A percentile compares a stretch with the other conserved stretches of the same genome.
Conservation (phyloP, 2,797 vertebrate species). For the Rhinophrynus dorsalis region DNA sequence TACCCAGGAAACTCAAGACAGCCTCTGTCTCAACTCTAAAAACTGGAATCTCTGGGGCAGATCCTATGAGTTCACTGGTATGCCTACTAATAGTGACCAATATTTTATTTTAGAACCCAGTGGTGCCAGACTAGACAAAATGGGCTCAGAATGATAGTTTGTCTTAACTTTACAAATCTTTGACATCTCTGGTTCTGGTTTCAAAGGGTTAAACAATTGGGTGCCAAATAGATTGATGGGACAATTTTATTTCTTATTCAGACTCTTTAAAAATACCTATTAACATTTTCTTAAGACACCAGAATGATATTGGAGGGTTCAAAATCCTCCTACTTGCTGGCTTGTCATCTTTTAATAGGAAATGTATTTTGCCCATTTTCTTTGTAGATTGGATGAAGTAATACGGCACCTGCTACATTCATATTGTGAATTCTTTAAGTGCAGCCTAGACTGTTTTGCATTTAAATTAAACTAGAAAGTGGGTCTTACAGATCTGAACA, state of each 20-base stretch:
- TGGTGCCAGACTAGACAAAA: too few species aligned
- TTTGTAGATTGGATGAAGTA: slow-evolving; percentile 24
- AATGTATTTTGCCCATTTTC: slow-evolving; percentile 23
- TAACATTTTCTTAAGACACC: slow-evolving; percentile 1
- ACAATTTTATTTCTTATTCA: slow-evolving; percentile 7
- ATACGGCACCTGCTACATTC: slow-evolving; percentile 22
- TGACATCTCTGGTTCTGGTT: too few species aligned
- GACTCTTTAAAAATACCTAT: neutral
- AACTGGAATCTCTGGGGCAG: too few species aligned
- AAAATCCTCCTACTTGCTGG: neutral
- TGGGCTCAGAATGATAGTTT: too few species aligned
- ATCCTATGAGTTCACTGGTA: too few species aligned
- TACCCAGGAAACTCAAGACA: too few species aligned
- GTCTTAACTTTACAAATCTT: too few species aligned
- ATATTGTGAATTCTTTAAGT: neutral
- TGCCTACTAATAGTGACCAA: too few species aligned
- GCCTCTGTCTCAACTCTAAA: too few species aligned
- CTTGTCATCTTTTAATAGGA: slow-evolving; percentile 26
- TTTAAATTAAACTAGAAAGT: slow-evolving; percentile 26
- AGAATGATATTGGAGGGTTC: neutral
- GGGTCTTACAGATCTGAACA: neutral
- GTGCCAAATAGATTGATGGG: neutral
- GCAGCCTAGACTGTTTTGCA: slow-evolving; percentile 19
- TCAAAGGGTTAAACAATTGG: slow-evolving; percentile 11
- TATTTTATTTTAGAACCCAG: too few species aligned